Percentiles rank a stretch among this genome's conserved stretches.
Conservation (phyloP, 2,113 vertebrate species). For the Podarcis muralis region DNA sequence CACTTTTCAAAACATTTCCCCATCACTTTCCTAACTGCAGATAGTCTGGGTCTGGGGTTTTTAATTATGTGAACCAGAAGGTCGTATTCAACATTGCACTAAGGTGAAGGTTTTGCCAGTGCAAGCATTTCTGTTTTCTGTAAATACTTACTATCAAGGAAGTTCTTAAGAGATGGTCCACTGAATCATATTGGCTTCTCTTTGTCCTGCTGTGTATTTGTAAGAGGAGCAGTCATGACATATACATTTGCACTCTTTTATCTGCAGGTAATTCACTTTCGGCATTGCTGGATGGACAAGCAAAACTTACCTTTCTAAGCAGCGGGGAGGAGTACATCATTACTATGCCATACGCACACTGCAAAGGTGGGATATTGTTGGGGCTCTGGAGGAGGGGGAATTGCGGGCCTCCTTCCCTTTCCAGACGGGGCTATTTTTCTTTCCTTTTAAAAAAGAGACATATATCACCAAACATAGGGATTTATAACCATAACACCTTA, state of each 20-base stretch:
- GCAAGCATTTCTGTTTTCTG: too few species aligned
- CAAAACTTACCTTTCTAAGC: slow-evolving; percentile 85
- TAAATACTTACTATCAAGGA: not conserved
- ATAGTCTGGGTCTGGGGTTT: not conserved
- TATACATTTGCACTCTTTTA: slow-evolving; percentile 18
- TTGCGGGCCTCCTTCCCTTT: not conserved
- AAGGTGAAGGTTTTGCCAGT: too few species aligned
- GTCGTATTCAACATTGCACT: too few species aligned
- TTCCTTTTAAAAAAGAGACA: not conserved
- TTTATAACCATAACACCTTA: not conserved
- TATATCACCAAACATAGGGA: not conserved
- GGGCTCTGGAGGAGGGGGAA: not conserved
- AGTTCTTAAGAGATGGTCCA: not conserved
- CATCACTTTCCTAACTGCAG: too few species aligned
- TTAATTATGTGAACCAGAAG: too few species aligned
- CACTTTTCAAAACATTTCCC: too few species aligned
- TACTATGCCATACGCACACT: slow-evolving; percentile 97
- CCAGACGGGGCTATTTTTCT: not conserved
- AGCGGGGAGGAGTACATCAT: slow-evolving; percentile 90
- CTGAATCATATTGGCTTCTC: not conserved
- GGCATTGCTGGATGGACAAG: slow-evolving; percentile 92
- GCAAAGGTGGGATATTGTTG: slow-evolving; percentile 82
- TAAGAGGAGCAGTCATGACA: not conserved
- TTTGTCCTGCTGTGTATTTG: not conserved
- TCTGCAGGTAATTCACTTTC: slow-evolving; percentile 92